These are phyloP conservation scores for Manduca sexta DNA, from an alignment of 1,140 invertebrate genomes.

Conservation along the genomic window DNA sequence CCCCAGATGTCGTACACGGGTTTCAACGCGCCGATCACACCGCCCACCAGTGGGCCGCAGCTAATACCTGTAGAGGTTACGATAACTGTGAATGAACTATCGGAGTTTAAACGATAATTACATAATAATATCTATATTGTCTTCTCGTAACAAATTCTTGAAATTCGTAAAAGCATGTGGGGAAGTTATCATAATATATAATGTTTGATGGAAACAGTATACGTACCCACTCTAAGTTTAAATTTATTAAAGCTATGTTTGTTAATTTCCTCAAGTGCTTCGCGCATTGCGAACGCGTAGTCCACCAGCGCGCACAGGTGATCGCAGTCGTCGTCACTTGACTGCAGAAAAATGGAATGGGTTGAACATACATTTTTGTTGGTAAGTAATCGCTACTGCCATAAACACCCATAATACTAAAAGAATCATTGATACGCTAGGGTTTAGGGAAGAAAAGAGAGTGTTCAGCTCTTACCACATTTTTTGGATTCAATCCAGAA, in stretches of 20 bases:
- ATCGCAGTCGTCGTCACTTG: conserved; percentile 74
- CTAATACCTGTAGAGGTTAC: conserved; percentile 88
- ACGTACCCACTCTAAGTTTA: conserved; percentile 88
- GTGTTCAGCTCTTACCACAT: conserved; percentile 76
- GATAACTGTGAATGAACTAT: too few species aligned
- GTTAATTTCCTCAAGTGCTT: conserved; percentile 93
- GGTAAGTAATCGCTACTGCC: not conserved
- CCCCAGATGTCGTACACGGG: conserved; percentile 99
- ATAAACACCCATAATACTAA: too few species aligned
- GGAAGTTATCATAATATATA: too few species aligned
- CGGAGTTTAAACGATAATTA: too few species aligned
- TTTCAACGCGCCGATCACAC: conserved; percentile 97
- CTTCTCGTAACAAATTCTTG: too few species aligned
- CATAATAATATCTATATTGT: too few species aligned
- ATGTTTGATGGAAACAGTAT: not conserved
- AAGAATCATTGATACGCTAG: too few species aligned
- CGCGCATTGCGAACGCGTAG: conserved; percentile 94
- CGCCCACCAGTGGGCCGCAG: conserved; percentile 95
- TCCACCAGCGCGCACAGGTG: conserved; percentile 92
- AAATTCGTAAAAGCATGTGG: too few species aligned
- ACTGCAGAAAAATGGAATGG: conserved; percentile 20
- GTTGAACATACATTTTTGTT: too few species aligned
- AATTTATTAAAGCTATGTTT: conserved; percentile 98
- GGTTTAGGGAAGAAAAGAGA: too few species aligned
- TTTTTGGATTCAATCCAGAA: conserved; percentile 91